Evolutionary conservation across 2,113 vertebrate genomes (phyloP).

Genomic region (Calonectris borealis): DNA sequence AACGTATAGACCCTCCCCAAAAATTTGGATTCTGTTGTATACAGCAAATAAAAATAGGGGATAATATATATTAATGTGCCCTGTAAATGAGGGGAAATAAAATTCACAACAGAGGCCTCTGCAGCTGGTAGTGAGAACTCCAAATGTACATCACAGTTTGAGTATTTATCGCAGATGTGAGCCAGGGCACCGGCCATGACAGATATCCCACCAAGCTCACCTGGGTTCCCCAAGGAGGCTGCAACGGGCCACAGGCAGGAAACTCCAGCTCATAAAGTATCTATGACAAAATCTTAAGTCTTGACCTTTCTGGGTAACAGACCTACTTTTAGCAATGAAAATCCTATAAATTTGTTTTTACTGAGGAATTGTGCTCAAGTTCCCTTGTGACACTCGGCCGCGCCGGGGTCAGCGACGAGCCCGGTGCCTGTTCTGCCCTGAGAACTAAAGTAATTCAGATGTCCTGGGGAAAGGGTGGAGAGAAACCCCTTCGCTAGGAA

Average conservation of each 20-base stretch:
- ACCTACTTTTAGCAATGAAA: not conserved
- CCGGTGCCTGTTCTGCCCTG: not conserved
- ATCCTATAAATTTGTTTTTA: not conserved
- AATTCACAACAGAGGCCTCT: not conserved
- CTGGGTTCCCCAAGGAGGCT: not conserved
- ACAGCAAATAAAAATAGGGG: not conserved
- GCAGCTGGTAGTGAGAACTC: not conserved
- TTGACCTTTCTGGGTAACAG: not conserved
- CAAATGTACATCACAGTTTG: fast-evolving
- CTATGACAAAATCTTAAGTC: too few species aligned
- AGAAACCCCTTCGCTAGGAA: not conserved
- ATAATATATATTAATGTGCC: not conserved
- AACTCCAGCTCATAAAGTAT: not conserved
- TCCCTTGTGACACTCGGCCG: fast-evolving
- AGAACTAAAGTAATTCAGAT: not conserved
- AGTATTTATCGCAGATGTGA: not conserved
- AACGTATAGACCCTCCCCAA: not conserved
- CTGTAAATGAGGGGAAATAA: not conserved
- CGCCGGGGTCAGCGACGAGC: fast-evolving
- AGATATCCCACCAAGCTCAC: not conserved
- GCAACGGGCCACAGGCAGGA: fast-evolving
- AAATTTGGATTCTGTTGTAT: not conserved
- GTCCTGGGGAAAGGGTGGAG: not conserved
- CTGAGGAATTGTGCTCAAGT: not conserved
- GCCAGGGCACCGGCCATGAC: too few species aligned